Evolutionary conservation across 2,113 vertebrate genomes (phyloP), one percentile per base, ranked within the genome.

Genomic region (Pycnonotus jocosus): DNA sequence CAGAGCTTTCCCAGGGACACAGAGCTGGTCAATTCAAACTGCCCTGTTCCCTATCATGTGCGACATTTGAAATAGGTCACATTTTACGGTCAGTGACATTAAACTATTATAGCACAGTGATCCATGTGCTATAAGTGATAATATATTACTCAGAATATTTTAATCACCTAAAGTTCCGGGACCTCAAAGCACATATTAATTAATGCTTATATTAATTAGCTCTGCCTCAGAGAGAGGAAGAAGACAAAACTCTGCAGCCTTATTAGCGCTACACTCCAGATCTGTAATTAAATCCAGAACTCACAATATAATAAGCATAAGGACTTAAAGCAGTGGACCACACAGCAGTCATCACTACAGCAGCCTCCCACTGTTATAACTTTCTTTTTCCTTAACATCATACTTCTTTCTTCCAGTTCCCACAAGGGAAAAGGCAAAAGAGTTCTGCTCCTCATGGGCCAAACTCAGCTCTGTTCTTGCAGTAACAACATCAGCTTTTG

Each of bases 191-290:
- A 90, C 66, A 58, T 77, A 89, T 93, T 96, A 96, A 95, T 95
- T 93, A 96, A 96, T 91, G 82, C 16, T 66, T 93, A 73, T 92
- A 91, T 93, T 96, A 94, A 95, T 96, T 95, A 96, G 68, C 64
- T 86, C 60, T 83, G 76, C 68, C 82, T 95, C 71, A 81, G 74
- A 92, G 73, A 91, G 51, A 88, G 61, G 66, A 30, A 88, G 50
- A 89, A 92, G 71, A 65, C 64, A 90, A 88, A 96, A 93, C 51
- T 73, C 27, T 56, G 68, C 48, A 88, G 50, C 15, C 60, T 83
- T 88, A 86, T 96, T 89, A 92, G 38, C 31, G 16, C 68, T 62
- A 74, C 8, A 33, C 48, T 91, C 76, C 56, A 73, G 64, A 78
- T 80, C 44, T 24, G 2, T 90, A 93, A 93, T 90, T 94, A 96